Base-by-base conservation (phyloP, 2,113 vertebrate genomes). In the Bufo gargarizans region DNA sequence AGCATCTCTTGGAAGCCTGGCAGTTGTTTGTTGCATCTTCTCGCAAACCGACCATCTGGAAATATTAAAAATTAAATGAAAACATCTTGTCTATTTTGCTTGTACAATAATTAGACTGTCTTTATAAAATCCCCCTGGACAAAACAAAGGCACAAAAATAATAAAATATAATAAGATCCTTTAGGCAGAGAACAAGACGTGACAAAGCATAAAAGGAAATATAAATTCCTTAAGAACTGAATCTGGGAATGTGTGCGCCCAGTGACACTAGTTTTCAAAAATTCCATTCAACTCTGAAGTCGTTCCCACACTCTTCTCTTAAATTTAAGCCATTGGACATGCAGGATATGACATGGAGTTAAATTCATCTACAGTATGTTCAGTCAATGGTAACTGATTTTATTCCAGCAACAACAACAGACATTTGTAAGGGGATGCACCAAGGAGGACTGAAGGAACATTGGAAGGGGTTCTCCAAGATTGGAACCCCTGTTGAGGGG, bases 21-120 rank as follows among this genome's bases (percentile, higher is more conserved):
- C n/a, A 19, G 2, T 58, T 82, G 69, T 74, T 82, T 88, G 78
- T 76, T 88, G 78, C 55, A 82, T 88, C 55, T 79, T 65, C 47
- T 79, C n/a, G n/a, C 7, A n/a, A 14, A 14, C 49, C 6, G 67
- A 50, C 86, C 86, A 88, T 88, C 86, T 88, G 86, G 86, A 74
- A 88, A 61, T 76, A 82, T 88, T 72, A 88, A 82, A 76, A 58
- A 82, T 74, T 82, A 33, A 86, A 79, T 55, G 8, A 79, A 86
- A 86, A 79, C 85, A 86, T 86, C 59, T 86, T 80, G 47, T 78
- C 85, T 79, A 77, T 86, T 79, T 82, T 82, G 55, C 78, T 76
- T 59, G 69, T 50, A 19, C 9, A 33, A 74, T 76, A 82, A 82
- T 88, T 82, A 88, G 45, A 3, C 17, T 33, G 50, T 61, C 67